Percentiles rank a stretch among this genome's conserved stretches.
phyloP scores from a whole-genome alignment of 2,797 vertebrate genomes.

The Enteromius argenteus region DNA sequence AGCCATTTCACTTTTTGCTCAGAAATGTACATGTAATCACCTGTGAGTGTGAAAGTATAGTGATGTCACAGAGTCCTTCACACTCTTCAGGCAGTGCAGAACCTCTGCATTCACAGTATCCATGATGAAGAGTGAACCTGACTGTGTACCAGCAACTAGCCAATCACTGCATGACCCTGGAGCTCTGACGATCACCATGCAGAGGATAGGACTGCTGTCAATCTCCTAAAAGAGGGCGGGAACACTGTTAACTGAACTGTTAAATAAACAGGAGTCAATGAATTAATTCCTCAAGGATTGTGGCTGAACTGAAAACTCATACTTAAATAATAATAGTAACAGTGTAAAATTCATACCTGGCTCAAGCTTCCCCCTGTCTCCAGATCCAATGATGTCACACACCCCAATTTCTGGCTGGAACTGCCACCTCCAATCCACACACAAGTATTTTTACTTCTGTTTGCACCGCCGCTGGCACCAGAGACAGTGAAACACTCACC shows the following conservation, averaged over 20 bases:
- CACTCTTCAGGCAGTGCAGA: constrained; percentile 84
- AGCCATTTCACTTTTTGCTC: neutral
- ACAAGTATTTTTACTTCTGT: constrained; percentile 47
- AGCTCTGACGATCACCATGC: constrained; percentile 84
- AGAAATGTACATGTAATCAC: constrained; percentile 66
- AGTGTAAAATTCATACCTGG: constrained; percentile 70
- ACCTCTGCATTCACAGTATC: constrained; percentile 74
- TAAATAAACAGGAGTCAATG: neutral
- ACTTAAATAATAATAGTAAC: too few relatives aligned
- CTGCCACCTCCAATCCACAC: constrained; percentile 91
- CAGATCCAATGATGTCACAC: constrained; percentile 83
- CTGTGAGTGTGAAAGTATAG: constrained; percentile 85
- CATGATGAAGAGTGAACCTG: constrained; percentile 85
- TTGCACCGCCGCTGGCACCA: neutral
- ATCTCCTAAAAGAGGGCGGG: constrained; percentile 76
- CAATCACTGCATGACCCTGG: constrained; percentile 83
- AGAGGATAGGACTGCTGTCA: constrained; percentile 87
- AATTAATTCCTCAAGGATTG: neutral
- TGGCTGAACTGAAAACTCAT: neutral
- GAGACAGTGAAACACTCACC: constrained; percentile 86
- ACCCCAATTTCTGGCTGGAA: constrained; percentile 80
- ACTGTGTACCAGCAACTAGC: constrained; percentile 91
- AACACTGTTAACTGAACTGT: neutral
- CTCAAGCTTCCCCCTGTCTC: constrained; percentile 75
- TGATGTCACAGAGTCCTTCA: constrained; percentile 90